A percentile compares a stretch with the other conserved stretches of the same genome.
Conservation (phyloP, 1,140 invertebrate genomes). For the Nomia melanderi region DNA sequence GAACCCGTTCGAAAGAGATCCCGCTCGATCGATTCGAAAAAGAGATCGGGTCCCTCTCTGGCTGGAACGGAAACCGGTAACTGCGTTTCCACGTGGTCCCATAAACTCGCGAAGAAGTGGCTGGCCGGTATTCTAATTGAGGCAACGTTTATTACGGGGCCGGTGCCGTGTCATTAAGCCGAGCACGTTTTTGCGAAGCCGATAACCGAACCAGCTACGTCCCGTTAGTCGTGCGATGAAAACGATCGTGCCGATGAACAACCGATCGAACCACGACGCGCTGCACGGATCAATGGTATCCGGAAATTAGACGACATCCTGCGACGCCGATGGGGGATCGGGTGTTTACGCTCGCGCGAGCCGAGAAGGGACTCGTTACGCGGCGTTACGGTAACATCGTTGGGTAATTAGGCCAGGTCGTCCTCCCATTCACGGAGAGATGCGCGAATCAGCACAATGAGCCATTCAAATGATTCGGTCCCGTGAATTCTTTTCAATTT, state of each 20-base stretch:
- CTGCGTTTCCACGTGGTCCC: not conserved
- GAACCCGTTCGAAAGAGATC: no score
- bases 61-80: not conserved
- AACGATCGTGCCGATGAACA: conserved; percentile 15
- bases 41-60: not conserved
- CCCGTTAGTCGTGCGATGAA: conserved; percentile 9
- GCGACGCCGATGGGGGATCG: conserved; percentile 21
- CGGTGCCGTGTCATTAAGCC: not conserved
- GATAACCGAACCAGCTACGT: conserved; percentile 17
- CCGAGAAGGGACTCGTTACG: conserved; percentile 24
- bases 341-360: not conserved
- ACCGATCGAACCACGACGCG: not conserved
- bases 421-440: conserved; percentile 53
- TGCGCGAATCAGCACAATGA: not conserved
- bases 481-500: conserved; percentile 6
- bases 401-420: conserved; percentile 50
- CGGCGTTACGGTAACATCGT: conserved; percentile 42
- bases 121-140: not conserved
- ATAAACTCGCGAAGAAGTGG: not conserved
- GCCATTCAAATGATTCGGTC: not conserved
- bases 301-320: conserved; percentile 56
- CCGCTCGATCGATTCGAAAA: not conserved
- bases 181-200: conserved; percentile 5
- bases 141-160: conserved; percentile 4
- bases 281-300: conserved; percentile 36